These are phyloP conservation scores for Enteromius viviparus DNA, from an alignment of 2,797 vertebrate species.

Conservation along the genomic window DNA sequence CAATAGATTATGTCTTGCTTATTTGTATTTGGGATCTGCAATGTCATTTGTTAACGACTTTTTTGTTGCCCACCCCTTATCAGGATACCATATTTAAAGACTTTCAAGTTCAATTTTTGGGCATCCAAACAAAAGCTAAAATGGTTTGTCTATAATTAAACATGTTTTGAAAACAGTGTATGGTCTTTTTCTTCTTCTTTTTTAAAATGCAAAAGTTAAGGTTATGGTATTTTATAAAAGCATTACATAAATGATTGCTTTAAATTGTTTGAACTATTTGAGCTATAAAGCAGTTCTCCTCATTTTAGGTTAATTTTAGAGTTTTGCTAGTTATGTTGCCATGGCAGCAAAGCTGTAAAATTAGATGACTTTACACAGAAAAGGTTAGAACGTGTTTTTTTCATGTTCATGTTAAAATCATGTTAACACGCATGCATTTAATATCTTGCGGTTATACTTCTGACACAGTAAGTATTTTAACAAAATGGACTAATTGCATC, in stretches of 20 bases:
- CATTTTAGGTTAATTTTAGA: not conserved
- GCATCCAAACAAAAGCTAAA: not conserved
- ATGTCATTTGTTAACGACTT: not conserved
- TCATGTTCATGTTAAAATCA: not conserved
- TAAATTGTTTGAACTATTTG: not conserved
- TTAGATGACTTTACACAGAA: not conserved
- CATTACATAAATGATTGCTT: not conserved
- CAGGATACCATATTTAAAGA: not conserved
- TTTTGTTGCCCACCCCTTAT: not conserved
- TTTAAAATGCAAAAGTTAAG: not conserved
- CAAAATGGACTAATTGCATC: not conserved
- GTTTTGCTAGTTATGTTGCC: slow-evolving; percentile 5
- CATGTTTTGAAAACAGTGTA: not conserved
- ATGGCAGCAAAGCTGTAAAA: not conserved
- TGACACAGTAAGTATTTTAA: not conserved
- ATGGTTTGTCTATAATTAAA: not conserved
- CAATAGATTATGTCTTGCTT: not conserved
- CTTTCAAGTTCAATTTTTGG: not conserved
- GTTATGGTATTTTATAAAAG: not conserved
- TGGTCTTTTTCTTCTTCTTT: too few species aligned
- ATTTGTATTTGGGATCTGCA: not conserved
- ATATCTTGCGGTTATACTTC: not conserved
- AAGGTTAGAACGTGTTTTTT: not conserved
- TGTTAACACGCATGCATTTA: not conserved
- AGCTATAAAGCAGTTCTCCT: not conserved